Percentiles rank a stretch among this genome's conserved stretches.
Evolutionary conservation across 2,888 invertebrate genomes (phyloP).

Genomic region (Pollenia labialis): DNA sequence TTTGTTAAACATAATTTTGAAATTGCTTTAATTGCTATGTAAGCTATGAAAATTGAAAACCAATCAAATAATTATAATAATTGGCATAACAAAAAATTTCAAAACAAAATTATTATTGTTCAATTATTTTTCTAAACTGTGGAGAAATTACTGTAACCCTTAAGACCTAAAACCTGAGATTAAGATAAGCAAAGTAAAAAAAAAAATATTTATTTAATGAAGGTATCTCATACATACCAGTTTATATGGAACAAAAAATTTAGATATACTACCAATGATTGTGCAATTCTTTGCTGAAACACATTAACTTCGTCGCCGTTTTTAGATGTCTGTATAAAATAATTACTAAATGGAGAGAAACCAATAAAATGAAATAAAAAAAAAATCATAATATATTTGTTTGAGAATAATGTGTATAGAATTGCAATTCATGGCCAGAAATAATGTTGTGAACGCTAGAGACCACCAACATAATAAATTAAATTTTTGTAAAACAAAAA

Average conservation of each 20-base stretch:
- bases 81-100: conserved; percentile 52
- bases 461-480: conserved; percentile 72
- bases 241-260: conserved; percentile 19
- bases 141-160: conserved; percentile 33
- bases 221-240: not conserved
- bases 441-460: conserved; percentile 72
- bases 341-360: conserved; percentile 10
- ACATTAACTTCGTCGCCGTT: conserved; percentile 49
- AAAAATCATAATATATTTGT: conserved; percentile 29
- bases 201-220: not conserved
- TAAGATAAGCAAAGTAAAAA: conserved; percentile 18
- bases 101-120: conserved; percentile 40
- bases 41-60: conserved; percentile 20
- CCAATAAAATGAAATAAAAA: not conserved
- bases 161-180: conserved; percentile 40
- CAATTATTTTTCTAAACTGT: conserved; percentile 18
- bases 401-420: conserved; percentile 49
- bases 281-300: conserved; percentile 58
- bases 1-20: conserved; percentile 39
- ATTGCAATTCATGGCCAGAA: conserved; percentile 75
- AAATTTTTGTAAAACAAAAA: conserved; percentile 30
- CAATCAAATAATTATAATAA: conserved; percentile 70
- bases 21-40: conserved; percentile 64
- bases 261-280: conserved; percentile 64
- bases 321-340: conserved; percentile 34